Conservation (phyloP, 37 sponge, comb jelly and placozoan species). For the Eunapius fragilis region DNA sequence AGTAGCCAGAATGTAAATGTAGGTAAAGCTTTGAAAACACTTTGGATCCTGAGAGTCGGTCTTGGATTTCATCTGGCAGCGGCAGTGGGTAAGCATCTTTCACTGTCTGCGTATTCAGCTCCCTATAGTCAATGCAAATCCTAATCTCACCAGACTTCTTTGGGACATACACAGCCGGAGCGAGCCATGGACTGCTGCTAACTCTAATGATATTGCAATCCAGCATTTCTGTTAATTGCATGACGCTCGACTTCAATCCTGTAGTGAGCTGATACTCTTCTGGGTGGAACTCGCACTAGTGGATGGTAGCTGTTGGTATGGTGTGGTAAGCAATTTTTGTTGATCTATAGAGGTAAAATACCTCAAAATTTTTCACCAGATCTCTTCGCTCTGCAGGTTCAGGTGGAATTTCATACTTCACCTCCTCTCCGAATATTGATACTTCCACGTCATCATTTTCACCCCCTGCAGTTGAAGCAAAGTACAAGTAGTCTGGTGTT, state of each 20-base stretch:
- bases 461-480: too few relatives aligned
- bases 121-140: constrained; percentile 1
- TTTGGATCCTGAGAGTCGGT: constrained; percentile 42
- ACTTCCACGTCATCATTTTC: too few relatives aligned
- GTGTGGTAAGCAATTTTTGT: constrained; percentile 50
- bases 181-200: constrained; percentile 1
- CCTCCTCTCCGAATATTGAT: too few relatives aligned
- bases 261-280: constrained; percentile 56
- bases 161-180: not conserved
- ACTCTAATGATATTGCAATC: not conserved
- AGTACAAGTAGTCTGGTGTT: too few relatives aligned
- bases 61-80: not conserved
- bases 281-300: too few relatives aligned
- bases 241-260: constrained; percentile 48
- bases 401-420: too few relatives aligned
- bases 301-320: constrained; percentile 44
- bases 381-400: too few relatives aligned
- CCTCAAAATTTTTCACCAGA: constrained; percentile 1
- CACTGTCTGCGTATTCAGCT: constrained; percentile 3
- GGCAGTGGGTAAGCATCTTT: not conserved
- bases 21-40: constrained; percentile 51
- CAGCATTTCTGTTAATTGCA: not conserved
- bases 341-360: constrained; percentile 20
- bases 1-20: constrained; percentile 32
- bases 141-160: constrained; percentile 2